Conservation (phyloP, 2,888 invertebrate species). For the Caenorhabditis imperialis region DNA sequence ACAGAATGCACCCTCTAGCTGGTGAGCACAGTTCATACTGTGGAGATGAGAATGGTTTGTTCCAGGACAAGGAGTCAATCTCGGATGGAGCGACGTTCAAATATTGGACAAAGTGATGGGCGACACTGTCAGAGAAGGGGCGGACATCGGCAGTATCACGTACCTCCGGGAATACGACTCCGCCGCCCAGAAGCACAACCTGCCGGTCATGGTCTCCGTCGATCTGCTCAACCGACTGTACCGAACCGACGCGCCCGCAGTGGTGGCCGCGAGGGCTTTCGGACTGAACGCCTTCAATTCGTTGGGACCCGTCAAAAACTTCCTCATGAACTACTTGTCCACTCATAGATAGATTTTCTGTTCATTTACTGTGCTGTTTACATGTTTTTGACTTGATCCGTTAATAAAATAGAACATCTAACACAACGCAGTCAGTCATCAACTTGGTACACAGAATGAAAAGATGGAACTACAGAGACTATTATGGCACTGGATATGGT, state of each 20-base stretch:
- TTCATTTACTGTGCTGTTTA: neutral
- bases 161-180: constrained; percentile 89
- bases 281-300: constrained; percentile 68
- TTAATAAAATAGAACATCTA: too few species aligned
- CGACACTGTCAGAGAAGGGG: constrained; percentile 85
- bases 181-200: constrained; percentile 87
- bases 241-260: constrained; percentile 66
- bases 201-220: constrained; percentile 85
- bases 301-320: constrained; percentile 41
- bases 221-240: constrained; percentile 54
- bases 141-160: constrained; percentile 84
- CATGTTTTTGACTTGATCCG: neutral
- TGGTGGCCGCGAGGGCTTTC: constrained; percentile 74
- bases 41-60: neutral
- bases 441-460: too few species aligned
- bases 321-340: constrained; percentile 48
- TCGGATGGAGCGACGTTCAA: constrained; percentile 93
- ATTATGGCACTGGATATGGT: too few species aligned
- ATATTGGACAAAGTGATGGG: constrained; percentile 85
- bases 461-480: too few species aligned
- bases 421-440: too few species aligned
- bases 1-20: constrained; percentile 92
- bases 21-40: constrained; percentile 2
- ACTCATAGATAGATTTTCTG: constrained; percentile 30
- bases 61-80: constrained; percentile 93